Base-by-base conservation (phyloP, 2,888 invertebrate genomes). In the Lissocephala sabroskyi region DNA sequence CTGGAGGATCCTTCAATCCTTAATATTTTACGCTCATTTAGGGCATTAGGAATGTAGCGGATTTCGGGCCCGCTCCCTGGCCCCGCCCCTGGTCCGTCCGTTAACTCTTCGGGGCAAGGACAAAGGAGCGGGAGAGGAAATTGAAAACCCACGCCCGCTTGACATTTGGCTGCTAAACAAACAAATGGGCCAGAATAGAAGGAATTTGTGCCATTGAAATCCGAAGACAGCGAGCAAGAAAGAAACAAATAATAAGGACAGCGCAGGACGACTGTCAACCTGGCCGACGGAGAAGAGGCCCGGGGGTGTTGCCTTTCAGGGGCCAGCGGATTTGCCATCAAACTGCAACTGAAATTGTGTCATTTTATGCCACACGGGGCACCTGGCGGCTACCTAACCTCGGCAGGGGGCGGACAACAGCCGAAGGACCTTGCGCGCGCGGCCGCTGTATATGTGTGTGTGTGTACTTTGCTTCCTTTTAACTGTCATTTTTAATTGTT, bases 271-370 rank as follows among this genome's bases (percentile, higher is more conserved):
- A 9, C 35, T 35, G 35, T 17, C 35, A 35, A 35, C 37, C 45
- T 28, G 37, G 35, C 43, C 19, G n/a, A n/a, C n/a, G n/a, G n/a
- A 17, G 32, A 49, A 36, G 49, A 39, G 39, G 32, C n/a, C 62
- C 62, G 65, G 73, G 66, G 63, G 76, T 79, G 77, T 76, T 64
- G 60, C 63, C 77, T 79, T 76, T 74, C 76, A 52, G 41, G 16
- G 28, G 41, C 37, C 36, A 41, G 46, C 36, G 19, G 53, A 53
- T 60, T 65, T 59, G 56, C 53, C 42, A 61, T 53, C 53, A 64
- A 59, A 77, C 35, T 60, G 68, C 67, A 77, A 68, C 60, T 73
- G 65, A 77, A 80, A 79, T 79, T 79, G 81, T 79, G 82, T 79
- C 81, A 82, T 73, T 79, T 81, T 66, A 79, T 80, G 82, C 67